These are phyloP conservation scores for Hippasteria phrygiana DNA, from an alignment of 53 echinoderm and acorn worm species.

Conservation along the genomic window DNA sequence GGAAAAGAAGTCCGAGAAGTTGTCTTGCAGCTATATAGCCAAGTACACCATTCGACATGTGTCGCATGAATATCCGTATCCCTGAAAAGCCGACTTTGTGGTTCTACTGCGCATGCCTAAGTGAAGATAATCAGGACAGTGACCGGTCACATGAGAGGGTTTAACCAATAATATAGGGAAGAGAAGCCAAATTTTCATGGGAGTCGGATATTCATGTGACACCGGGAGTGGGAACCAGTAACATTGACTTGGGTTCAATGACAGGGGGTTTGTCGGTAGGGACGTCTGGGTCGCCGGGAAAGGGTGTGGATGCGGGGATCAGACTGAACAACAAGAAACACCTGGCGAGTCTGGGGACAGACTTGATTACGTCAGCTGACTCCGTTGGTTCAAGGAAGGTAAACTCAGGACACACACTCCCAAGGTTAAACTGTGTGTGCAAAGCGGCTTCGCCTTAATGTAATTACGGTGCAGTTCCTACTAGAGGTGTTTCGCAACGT, in stretches of 20 bases:
- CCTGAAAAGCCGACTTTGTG: too few relatives aligned
- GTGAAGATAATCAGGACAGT: too few relatives aligned
- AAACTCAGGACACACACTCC: not conserved
- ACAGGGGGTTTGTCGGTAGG: slow-evolving; percentile 4
- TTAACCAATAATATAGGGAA: too few relatives aligned
- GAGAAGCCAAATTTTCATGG: too few relatives aligned
- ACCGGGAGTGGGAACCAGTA: not conserved
- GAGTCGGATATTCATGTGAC: too few relatives aligned
- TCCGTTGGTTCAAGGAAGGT: not conserved
- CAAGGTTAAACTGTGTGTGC: slow-evolving; percentile 35
- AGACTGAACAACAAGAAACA: slow-evolving; percentile 56
- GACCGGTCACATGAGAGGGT: too few relatives aligned
- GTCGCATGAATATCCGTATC: too few relatives aligned
- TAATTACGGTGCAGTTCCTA: slow-evolving; percentile 34
- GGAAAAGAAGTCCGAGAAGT: too few relatives aligned
- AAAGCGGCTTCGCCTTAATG: slow-evolving; percentile 25
- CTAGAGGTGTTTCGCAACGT: slow-evolving; percentile 25
- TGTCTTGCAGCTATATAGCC: too few relatives aligned
- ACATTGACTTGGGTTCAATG: not conserved
- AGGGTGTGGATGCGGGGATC: slow-evolving; percentile 55
- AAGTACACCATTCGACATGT: too few relatives aligned
- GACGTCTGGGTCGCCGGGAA: slow-evolving; percentile 35
- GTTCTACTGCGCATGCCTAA: too few relatives aligned
- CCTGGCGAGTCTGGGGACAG: slow-evolving; percentile 29
- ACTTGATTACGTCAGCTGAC: slow-evolving; percentile 33